phyloP scores from a whole-genome alignment of 2,113 vertebrate species.

The Chroicocephalus ridibundus region DNA sequence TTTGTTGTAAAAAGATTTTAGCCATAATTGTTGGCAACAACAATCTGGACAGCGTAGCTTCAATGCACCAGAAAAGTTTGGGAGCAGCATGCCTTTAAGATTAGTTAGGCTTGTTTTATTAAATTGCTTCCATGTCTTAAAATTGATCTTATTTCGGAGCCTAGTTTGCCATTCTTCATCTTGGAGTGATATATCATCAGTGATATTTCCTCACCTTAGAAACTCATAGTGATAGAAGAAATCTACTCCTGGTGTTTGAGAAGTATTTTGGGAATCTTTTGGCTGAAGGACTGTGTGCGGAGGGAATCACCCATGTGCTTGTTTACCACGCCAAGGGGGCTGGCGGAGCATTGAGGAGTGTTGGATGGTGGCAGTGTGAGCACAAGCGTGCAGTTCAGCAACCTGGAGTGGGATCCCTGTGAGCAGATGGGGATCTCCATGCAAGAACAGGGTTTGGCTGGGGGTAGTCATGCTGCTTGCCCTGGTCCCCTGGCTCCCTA shows the following conservation, averaged over 20 bases:
- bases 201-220: neutral
- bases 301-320: neutral
- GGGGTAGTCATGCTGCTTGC: neutral
- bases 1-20: neutral
- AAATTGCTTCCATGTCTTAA: neutral
- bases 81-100: neutral
- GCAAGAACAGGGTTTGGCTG: neutral
- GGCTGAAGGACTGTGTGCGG: neutral
- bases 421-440: neutral
- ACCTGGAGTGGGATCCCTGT: neutral
- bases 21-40: neutral
- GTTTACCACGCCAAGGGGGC: neutral
- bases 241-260: neutral
- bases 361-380: neutral
- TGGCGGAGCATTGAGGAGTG: neutral
- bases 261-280: neutral
- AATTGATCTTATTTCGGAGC: neutral
- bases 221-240: fast-evolving
- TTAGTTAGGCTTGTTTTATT: neutral
- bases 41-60: neutral
- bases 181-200: neutral
- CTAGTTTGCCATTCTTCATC: neutral
- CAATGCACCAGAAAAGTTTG: neutral
- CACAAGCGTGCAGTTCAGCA: neutral
- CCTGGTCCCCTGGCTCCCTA: neutral